Base-by-base conservation (phyloP, 2,888 invertebrate species). In the Noctua janthe region DNA sequence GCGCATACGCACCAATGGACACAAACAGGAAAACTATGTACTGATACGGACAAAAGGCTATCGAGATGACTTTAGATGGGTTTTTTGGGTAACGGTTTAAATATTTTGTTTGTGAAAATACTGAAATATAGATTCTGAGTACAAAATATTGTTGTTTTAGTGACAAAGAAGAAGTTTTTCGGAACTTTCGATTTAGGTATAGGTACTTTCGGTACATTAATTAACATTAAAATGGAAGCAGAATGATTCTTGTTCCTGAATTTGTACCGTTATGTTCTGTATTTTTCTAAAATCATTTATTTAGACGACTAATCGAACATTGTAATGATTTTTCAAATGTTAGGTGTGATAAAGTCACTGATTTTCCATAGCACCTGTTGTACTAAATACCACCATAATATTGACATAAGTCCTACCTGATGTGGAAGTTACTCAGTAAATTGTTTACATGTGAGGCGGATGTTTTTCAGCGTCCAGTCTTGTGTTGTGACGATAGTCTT, bases 21-120 rank as follows among this genome's bases (percentile, higher is more conserved):
- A 54, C 78, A 83, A 86, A 87, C 89, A 89, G 83, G 83, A 86
- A 89, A 87, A 78, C n/a, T n/a, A 47, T 2, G 47, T 81, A 71
- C 49, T 20, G 43, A 83, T 80, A 84, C 29, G 10, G 23, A 72
- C 54, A 76, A 80, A 80, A 80, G 13, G 20, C 62, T 43, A 76
- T 62, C 49, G 35, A 59, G 35, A 76, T 62, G 8, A 69, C 69
- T 64, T 23, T 70, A 54, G 29, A n/a, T 66, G 56, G 35, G 29
- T 29, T 66, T 74, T 77, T 69, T 8, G n/a, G 54, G 15, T 56
- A 23, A 29, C 56, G 39, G 70, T 70, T 51, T 64, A 20, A 81
- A 85, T 66, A 64, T 35, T 66, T 54, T 20, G 20, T 62, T 6
- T 47, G n/a, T n/a, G 35, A 59, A 51, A 47, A 23, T 81, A 49